Evolutionary conservation across 2,113 vertebrate genomes (phyloP).

Genomic region (Callithrix jacchus): DNA sequence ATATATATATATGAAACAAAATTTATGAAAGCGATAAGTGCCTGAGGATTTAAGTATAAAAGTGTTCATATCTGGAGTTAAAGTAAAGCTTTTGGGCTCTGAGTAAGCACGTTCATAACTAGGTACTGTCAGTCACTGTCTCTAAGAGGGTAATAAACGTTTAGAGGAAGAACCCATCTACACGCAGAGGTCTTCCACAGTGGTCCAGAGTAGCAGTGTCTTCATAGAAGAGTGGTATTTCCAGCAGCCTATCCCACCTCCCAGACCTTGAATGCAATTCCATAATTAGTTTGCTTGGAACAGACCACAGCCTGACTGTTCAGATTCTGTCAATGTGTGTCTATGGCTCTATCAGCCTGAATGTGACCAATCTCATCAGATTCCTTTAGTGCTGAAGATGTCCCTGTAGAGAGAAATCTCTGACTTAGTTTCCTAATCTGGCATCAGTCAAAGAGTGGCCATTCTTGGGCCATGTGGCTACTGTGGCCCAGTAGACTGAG

Average conservation of each 20-base stretch:
- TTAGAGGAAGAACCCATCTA: background rate
- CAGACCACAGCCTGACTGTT: background rate
- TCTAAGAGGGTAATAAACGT: background rate
- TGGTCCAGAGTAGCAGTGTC: accelerated
- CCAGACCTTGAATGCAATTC: background rate
- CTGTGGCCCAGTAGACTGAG: background rate
- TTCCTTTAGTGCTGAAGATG: background rate
- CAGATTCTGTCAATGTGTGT: background rate
- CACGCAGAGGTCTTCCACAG: background rate
- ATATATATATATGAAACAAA: background rate
- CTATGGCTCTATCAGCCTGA: background rate
- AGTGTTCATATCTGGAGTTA: background rate
- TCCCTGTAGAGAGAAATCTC: background rate
- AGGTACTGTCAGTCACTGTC: background rate
- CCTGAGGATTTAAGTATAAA: background rate
- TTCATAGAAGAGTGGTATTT: too few species aligned
- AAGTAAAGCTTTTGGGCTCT: background rate
- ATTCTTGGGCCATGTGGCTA: background rate
- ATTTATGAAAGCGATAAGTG: background rate
- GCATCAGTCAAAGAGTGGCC: background rate
- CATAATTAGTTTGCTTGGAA: background rate
- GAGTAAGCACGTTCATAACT: background rate
- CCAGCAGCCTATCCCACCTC: background rate
- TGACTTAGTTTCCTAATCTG: background rate
- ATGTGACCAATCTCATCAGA: background rate